A percentile compares a stretch with the other conserved stretches of the same genome.
These are phyloP conservation scores for Cossypha polioptera DNA, from an alignment of 2,797 vertebrate genomes.

Conservation along the genomic window DNA sequence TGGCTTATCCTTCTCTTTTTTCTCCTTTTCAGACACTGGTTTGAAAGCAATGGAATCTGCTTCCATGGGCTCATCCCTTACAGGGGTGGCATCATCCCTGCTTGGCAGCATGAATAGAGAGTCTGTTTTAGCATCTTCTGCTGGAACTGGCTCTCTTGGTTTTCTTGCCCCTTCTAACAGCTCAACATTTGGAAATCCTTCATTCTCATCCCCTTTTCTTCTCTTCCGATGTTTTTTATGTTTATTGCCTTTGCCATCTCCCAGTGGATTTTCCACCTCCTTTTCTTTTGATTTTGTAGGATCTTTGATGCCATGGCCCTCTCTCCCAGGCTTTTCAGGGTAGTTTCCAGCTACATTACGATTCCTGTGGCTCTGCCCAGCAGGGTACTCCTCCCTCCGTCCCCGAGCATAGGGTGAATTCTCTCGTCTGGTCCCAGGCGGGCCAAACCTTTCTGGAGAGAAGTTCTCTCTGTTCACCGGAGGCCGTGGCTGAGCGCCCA, in stretches of 20 bases:
- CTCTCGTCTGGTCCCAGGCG: slow-evolving; percentile 74
- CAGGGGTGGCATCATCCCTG: slow-evolving; percentile 93
- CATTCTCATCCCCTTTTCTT: slow-evolving; percentile 78
- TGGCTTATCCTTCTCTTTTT: slow-evolving; percentile 82
- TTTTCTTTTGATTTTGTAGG: slow-evolving; percentile 80
- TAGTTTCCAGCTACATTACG: slow-evolving; percentile 70
- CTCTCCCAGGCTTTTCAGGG: slow-evolving; percentile 78
- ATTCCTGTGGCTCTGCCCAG: slow-evolving; percentile 74
- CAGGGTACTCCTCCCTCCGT: slow-evolving; percentile 84
- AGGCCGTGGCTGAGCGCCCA: slow-evolving; percentile 81
- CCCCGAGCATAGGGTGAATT: slow-evolving; percentile 78
- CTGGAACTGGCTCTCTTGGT: slow-evolving; percentile 64
- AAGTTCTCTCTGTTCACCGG: slow-evolving; percentile 81
- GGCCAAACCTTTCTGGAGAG: slow-evolving; percentile 81
- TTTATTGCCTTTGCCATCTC: slow-evolving; percentile 87
- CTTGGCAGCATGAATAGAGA: slow-evolving; percentile 79
- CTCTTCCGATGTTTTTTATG: slow-evolving; percentile 83
- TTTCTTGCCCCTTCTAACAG: slow-evolving; percentile 77
- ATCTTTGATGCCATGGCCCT: slow-evolving; percentile 76
- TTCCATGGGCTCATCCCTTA: slow-evolving; percentile 97
- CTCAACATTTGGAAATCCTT: slow-evolving; percentile 71
- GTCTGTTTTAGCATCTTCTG: slow-evolving; percentile 77
- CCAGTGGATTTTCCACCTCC: slow-evolving; percentile 74
- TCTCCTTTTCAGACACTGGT: slow-evolving; percentile 82
- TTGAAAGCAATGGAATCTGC: slow-evolving; percentile 81